Evolutionary conservation across 2,113 vertebrate species (phyloP), one percentile per base, ranked within the genome.

Genomic region (Tragelaphus scriptus): DNA sequence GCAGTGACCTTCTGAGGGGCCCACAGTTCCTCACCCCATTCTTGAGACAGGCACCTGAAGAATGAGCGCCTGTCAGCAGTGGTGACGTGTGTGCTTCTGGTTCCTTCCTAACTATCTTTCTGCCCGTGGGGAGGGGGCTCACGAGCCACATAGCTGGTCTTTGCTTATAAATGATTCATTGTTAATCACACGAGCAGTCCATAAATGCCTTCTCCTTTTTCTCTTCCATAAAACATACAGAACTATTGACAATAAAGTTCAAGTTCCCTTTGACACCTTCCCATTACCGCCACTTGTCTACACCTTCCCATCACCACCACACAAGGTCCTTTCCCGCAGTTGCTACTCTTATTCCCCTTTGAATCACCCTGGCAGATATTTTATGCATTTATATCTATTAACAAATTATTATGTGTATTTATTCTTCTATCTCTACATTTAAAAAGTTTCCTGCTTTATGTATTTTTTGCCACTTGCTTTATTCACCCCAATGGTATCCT

Each of bases 81-180:
- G 26, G 25, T 7, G 16, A 21, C 2, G 13, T 16, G 21, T 44
- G 17, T 28, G 32, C 5, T 21, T 15, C 59, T 28, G 30, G 32
- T 2, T 71, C 84, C 44, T 17, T 71, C 84, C 44, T 17, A 5
- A 3, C 11, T 61, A 6, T 68, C 55, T 87, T 53, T 51, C 68
- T 56, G 68, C 26, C n/a, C 23, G 44, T 32, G 21, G 58, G 53
- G 36, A 92, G 5, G 77, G 7, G 3, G 14, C 51, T 81, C 55
- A 7, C 19, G 30, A 71, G 56, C 51, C 30, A 61, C 36, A 61
- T 5, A 65, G 13, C 30, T 68, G 40, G 23, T n/a, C 65, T 65
- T 94, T 75, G 36, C 56, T 77, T 21, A 68, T 68, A 63, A 88
- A 75, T 85, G 75, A 93, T 96, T 81, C 84, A 85, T 28, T 91